Evolutionary conservation across 2,797 vertebrate genomes (phyloP).

Genomic region (Anguilla marmorata): DNA sequence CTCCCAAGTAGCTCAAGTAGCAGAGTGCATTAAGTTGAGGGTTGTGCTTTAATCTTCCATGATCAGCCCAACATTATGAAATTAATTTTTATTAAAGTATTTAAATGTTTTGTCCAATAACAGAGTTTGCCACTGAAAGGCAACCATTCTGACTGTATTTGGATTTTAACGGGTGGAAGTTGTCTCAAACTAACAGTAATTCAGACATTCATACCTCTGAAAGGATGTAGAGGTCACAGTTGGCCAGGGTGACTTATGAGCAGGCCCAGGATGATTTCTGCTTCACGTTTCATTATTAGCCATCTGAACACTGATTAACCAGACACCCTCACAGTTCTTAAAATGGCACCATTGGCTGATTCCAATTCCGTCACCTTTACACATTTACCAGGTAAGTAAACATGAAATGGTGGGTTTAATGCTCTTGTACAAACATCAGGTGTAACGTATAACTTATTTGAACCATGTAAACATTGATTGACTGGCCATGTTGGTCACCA

Average conservation of each 20-base stretch:
- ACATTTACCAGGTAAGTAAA: not conserved
- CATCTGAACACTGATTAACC: not conserved
- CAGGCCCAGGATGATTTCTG: not conserved
- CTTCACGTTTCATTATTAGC: not conserved
- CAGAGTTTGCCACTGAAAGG: not conserved
- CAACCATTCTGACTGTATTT: not conserved
- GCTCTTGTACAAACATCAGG: no score
- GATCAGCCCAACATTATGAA: not conserved
- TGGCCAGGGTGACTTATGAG: not conserved
- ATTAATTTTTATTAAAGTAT: not conserved
- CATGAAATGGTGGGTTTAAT: not conserved
- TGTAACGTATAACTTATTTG: no score
- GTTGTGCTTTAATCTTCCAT: not conserved
- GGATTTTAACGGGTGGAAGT: not conserved
- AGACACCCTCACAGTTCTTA: not conserved
- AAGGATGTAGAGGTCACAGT: not conserved
- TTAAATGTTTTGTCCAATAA: not conserved
- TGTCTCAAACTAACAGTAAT: not conserved
- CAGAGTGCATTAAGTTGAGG: not conserved
- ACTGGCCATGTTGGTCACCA: no score
- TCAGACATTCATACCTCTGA: not conserved
- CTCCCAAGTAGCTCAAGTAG: not conserved
- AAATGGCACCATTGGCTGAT: not conserved
- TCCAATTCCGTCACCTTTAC: not conserved
- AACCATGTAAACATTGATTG: no score